A percentile compares a stretch with the other conserved stretches of the same genome.
phyloP scores from a whole-genome alignment of 2,113 vertebrate species.

The Sinosuthora webbiana region DNA sequence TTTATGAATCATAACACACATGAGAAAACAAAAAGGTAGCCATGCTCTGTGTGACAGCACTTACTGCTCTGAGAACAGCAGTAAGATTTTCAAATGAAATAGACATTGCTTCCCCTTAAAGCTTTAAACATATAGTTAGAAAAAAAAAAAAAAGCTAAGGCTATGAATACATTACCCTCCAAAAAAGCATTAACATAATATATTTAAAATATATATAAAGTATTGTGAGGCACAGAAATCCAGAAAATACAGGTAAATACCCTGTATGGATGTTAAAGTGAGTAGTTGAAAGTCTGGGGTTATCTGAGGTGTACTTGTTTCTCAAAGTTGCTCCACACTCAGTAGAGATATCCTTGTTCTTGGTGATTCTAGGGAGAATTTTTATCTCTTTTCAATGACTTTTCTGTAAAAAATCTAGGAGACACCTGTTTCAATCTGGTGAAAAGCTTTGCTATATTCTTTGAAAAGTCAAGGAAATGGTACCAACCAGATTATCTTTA shows the following conservation, averaged over 20 bases:
- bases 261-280: background rate
- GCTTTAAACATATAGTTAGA: background rate
- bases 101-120: background rate
- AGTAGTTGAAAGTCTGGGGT: background rate
- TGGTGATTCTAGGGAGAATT: background rate
- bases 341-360: background rate
- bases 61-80: slow-evolving; percentile 1
- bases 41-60: background rate
- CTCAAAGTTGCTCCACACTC: background rate
- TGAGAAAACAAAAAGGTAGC: background rate
- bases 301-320: background rate
- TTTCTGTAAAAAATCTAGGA: background rate
- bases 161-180: background rate
- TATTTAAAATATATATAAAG: background rate
- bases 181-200: background rate
- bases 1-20: background rate
- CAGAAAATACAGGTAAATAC: background rate
- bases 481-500: background rate
- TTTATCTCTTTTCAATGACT: background rate
- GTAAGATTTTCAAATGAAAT: background rate
- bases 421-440: background rate
- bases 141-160: background rate
- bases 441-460: background rate
- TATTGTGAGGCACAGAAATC: background rate
- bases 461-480: background rate